phyloP scores from a whole-genome alignment of 92 coral and sea anemone species.

The Muricea muricata region DNA sequence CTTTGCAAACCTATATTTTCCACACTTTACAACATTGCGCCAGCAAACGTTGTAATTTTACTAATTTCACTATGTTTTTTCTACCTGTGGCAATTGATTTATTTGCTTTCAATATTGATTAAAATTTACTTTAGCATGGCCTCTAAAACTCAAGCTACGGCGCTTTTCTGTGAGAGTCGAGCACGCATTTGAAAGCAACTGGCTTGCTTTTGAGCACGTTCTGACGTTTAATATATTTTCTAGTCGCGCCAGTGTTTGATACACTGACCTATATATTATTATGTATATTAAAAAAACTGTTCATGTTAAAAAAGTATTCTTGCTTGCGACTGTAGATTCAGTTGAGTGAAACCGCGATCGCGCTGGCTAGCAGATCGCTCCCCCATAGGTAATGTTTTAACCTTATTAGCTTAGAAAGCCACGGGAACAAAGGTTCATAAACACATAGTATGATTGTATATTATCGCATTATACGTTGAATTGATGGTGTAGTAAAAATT shows the following conservation, averaged over 20 bases:
- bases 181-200: slow-evolving; percentile 32
- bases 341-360: slow-evolving; percentile 46
- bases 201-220: slow-evolving; percentile 38
- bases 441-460: slow-evolving; percentile 8
- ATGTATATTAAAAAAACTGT: background rate
- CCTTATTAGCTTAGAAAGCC: slow-evolving; percentile 46
- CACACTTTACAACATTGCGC: no score
- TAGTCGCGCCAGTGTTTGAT: slow-evolving; percentile 37
- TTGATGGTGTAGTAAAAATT: background rate
- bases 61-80: no score
- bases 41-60: no score
- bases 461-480: background rate
- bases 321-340: slow-evolving; percentile 63
- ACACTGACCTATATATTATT: slow-evolving; percentile 23
- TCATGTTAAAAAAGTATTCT: slow-evolving; percentile 9
- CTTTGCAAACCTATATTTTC: no score
- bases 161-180: background rate
- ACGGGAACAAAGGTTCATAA: background rate
- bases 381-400: slow-evolving; percentile 38
- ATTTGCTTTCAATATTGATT: no score
- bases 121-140: no score
- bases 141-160: background rate
- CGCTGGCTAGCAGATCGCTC: slow-evolving; percentile 41
- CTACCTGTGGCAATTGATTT: no score
- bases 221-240: slow-evolving; percentile 25